A percentile compares a stretch with the other conserved stretches of the same genome.
Conservation (phyloP, 2,888 invertebrate species). For the Timema cristinae region DNA sequence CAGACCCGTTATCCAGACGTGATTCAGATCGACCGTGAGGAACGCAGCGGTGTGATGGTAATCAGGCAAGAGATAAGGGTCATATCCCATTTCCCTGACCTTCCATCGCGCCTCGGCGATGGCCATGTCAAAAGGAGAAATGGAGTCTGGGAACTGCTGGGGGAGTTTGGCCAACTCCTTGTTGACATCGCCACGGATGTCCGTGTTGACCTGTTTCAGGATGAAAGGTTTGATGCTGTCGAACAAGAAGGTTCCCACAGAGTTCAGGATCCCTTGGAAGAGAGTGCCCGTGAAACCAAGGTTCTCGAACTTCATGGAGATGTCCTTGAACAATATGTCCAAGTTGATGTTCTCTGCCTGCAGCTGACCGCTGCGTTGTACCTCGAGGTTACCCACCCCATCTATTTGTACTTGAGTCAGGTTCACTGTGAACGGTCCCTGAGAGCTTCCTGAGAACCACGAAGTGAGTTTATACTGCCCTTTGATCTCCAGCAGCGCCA, state of each 20-base stretch:
- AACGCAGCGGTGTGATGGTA: constrained; percentile 67
- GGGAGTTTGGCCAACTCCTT: constrained; percentile 65
- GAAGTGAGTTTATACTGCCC: constrained; percentile 73
- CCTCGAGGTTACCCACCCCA: constrained; percentile 65
- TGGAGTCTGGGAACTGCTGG: constrained; percentile 76
- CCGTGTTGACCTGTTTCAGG: constrained; percentile 70
- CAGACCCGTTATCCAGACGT: constrained; percentile 75
- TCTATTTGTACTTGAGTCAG: constrained; percentile 65
- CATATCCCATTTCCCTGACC: constrained; percentile 60
- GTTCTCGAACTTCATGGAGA: constrained; percentile 78
- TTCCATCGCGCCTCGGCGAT: constrained; percentile 69
- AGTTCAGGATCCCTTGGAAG: constrained; percentile 72
- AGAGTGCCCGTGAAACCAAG: constrained; percentile 69
- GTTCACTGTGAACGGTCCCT: constrained; percentile 73
- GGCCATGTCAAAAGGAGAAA: constrained; percentile 80
- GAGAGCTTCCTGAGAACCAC: constrained; percentile 61
- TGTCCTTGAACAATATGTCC: constrained; percentile 70
- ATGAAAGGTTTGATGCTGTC: constrained; percentile 84
- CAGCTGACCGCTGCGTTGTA: constrained; percentile 69
- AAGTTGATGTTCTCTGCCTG: constrained; percentile 74
- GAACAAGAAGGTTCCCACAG: constrained; percentile 75
- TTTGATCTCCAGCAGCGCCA: constrained; percentile 64
- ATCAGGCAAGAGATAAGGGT: constrained; percentile 71
- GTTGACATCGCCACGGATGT: constrained; percentile 69
- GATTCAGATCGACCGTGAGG: constrained; percentile 62